Conservation (phyloP, 1,140 invertebrate genomes). For the Drosophila repleta region DNA sequence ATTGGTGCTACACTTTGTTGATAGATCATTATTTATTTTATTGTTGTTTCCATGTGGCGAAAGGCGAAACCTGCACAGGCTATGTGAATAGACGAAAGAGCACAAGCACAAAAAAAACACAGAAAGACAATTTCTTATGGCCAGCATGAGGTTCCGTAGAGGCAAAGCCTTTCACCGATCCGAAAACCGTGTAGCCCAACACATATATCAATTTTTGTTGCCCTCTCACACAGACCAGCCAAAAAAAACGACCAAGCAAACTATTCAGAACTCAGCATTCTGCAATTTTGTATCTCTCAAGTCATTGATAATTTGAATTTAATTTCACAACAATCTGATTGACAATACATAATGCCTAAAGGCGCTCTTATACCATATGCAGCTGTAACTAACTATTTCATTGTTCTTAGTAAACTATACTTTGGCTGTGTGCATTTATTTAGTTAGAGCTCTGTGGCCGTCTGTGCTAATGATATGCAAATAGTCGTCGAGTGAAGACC, state of each 20-base stretch:
- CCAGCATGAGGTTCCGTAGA: slow-evolving; percentile 28
- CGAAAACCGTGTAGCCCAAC: slow-evolving; percentile 1
- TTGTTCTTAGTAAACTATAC: slow-evolving; percentile 10
- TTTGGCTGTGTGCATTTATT: slow-evolving; percentile 26
- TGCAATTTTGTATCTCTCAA: no score
- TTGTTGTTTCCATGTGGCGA: slow-evolving; percentile 23
- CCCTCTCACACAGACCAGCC: not conserved
- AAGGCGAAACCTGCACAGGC: slow-evolving; percentile 39
- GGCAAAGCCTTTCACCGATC: slow-evolving; percentile 37
- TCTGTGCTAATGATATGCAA: slow-evolving; percentile 71
- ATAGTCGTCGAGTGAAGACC: slow-evolving; percentile 42
- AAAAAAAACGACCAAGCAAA: not conserved
- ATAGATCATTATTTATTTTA: slow-evolving; percentile 36
- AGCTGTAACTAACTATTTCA: not conserved
- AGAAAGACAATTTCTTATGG: slow-evolving; percentile 38
- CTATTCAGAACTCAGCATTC: no score
- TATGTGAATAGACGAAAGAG: slow-evolving; percentile 1
- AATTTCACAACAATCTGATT: not conserved
- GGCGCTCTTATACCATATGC: no score
- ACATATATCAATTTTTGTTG: slow-evolving; percentile 17
- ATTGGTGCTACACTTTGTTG: slow-evolving; percentile 36
- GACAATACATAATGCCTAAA: no score
- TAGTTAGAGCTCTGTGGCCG: slow-evolving; percentile 33
- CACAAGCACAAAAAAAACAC: not conserved
- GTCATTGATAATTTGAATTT: not conserved